phyloP scores from a whole-genome alignment of 2,888 invertebrate species.

The Diploptera punctata region DNA sequence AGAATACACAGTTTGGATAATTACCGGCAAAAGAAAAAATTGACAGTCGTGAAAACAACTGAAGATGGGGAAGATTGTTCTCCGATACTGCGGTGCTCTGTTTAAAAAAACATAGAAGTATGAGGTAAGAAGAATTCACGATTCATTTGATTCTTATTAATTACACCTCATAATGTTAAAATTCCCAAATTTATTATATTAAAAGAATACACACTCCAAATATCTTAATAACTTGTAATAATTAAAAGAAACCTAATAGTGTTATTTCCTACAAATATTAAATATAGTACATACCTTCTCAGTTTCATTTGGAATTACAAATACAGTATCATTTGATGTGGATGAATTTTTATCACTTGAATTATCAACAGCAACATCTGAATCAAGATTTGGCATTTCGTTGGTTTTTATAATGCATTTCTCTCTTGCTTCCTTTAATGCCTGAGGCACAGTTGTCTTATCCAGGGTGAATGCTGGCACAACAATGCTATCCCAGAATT shows the following conservation, averaged over 20 bases:
- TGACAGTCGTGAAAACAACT: too few relatives aligned
- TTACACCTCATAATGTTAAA: too few relatives aligned
- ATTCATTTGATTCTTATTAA: too few relatives aligned
- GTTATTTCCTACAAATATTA: too few relatives aligned
- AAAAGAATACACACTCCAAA: background rate
- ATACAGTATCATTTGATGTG: background rate
- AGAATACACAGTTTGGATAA: too few relatives aligned
- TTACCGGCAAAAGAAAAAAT: too few relatives aligned
- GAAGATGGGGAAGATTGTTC: too few relatives aligned
- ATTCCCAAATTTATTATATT: too few relatives aligned
- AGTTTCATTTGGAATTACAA: background rate
- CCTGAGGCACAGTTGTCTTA: background rate
- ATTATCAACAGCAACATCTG: too few relatives aligned
- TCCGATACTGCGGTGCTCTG: too few relatives aligned
- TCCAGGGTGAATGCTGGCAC: background rate
- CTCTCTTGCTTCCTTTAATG: background rate
- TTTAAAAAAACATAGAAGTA: too few relatives aligned
- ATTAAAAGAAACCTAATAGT: background rate
- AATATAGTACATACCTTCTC: slow-evolving; percentile 9
- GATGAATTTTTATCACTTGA: background rate
- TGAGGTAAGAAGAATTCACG: too few relatives aligned
- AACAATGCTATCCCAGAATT: slow-evolving; percentile 3
- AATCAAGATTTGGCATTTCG: background rate
- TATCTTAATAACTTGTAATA: background rate
- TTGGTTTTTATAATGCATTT: background rate